phyloP scores from a whole-genome alignment of 1,140 invertebrate genomes.

The Neotoxoptera formosana region DNA sequence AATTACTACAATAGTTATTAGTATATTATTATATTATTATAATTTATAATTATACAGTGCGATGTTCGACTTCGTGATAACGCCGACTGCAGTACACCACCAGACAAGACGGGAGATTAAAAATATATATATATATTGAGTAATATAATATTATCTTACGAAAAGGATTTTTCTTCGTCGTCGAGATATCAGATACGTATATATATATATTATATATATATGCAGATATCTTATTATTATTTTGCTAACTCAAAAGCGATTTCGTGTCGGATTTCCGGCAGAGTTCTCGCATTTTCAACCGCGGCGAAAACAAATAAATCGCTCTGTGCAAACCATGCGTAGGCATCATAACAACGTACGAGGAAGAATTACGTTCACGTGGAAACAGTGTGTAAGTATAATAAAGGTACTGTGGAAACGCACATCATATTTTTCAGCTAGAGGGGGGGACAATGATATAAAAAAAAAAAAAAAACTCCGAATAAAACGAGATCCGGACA shows the following conservation, averaged over 20 bases:
- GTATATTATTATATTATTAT: no score
- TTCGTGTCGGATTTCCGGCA: not conserved
- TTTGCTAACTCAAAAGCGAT: not conserved
- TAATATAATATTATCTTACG: not conserved
- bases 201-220: not conserved
- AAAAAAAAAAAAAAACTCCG: not conserved
- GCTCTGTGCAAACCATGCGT: no score
- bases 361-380: not conserved
- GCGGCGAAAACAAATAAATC: not conserved
- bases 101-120: not conserved
- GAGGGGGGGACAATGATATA: not conserved
- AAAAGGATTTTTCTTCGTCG: not conserved
- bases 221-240: not conserved
- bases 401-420: not conserved
- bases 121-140: no score
- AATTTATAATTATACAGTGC: not conserved
- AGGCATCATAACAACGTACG: no score
- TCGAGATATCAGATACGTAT: no score
- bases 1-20: not conserved
- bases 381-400: not conserved
- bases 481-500: conserved; percentile 32
- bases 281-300: not conserved
- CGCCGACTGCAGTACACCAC: no score
- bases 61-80: not conserved
- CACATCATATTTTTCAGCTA: not conserved